Percentiles rank a stretch among this genome's conserved stretches.
Evolutionary conservation across 2,888 invertebrate genomes (phyloP).

Genomic region (Blomia tropicalis): DNA sequence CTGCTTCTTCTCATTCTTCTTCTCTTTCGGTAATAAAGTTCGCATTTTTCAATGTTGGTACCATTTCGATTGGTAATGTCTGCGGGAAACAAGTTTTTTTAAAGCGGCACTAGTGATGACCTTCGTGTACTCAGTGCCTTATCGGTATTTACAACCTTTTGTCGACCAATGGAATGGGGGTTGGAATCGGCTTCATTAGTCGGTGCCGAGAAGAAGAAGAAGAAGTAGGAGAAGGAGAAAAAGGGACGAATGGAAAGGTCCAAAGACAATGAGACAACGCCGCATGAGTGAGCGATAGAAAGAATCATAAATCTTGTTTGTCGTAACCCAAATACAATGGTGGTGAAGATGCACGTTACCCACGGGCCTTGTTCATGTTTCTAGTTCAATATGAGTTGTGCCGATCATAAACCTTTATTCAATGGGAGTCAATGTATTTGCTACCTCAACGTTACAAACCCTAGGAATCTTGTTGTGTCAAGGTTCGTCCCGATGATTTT

Average conservation of each 20-base stretch:
- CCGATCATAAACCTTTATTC: no score
- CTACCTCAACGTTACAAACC: no score
- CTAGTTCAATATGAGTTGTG: background rate
- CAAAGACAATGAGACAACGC: background rate
- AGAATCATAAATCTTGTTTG: background rate
- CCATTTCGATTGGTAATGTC: no score
- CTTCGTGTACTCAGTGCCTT: conserved; percentile 1
- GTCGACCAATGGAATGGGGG: background rate
- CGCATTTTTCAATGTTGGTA: no score
- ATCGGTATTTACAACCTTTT: conserved; percentile 14
- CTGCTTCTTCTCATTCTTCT: no score
- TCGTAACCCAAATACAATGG: background rate
- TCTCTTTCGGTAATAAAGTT: background rate
- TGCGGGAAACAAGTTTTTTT: no score
- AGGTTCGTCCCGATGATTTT: background rate
- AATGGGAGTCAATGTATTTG: background rate
- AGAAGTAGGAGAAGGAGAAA: no score
- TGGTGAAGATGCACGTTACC: conserved; percentile 8
- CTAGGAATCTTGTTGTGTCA: background rate
- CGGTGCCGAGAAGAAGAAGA: no score
- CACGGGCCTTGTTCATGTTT: background rate
- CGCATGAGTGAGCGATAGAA: background rate
- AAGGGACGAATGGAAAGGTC: no score
- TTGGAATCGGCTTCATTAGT: background rate
- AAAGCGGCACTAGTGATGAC: no score